Base-by-base conservation (phyloP, 2,113 vertebrate genomes). In the Gallinago undulata region DNA sequence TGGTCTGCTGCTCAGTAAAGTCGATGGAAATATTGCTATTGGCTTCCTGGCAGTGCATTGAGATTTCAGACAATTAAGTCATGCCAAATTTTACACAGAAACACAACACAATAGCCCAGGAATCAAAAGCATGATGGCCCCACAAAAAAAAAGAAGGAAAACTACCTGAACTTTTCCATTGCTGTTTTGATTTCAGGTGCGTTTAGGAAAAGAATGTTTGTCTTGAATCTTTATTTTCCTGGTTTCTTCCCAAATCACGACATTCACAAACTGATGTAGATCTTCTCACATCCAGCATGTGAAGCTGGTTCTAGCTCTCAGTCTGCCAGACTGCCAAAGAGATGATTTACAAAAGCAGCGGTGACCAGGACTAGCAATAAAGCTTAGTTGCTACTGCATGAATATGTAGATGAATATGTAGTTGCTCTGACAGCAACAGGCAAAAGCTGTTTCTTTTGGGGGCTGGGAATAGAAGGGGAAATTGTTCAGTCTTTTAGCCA, bases 331-430 rank as follows among this genome's bases (percentile, higher is more conserved):
- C 75, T 73, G 27, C 50, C 70, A 90, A 74, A 77, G 53, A 77
- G 18, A 66, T n/a, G 33, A 80, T 94, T 93, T 87, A 79, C 53
- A 79, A 62, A 89, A 73, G 50, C 84, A 74, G 81, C 31, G 81
- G 68, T 85, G 91, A 94, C 84, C 91, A 87, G 81, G 50, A 62
- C 93, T n/a, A 94, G 74, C 63, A 94, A n/a, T 74, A 96, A 89
- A 85, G 50, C 78, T 56, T 72, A 79, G 77, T 31, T 91, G 62
- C 21, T 83, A 55, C 51, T 70, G 47, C 67, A 90, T 47, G 50
- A 96, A 91, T 91, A 91, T 93, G 95, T 66, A 94, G 74, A 94
- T 83, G 67, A 97, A 87, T 50, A 63, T 55, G 37, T 53, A 76
- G 84, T 69, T 89, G 64, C 57, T 84, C 66, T 50, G 47, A 82